phyloP scores from a whole-genome alignment of 2,113 vertebrate species.

The Neogale vison region DNA sequence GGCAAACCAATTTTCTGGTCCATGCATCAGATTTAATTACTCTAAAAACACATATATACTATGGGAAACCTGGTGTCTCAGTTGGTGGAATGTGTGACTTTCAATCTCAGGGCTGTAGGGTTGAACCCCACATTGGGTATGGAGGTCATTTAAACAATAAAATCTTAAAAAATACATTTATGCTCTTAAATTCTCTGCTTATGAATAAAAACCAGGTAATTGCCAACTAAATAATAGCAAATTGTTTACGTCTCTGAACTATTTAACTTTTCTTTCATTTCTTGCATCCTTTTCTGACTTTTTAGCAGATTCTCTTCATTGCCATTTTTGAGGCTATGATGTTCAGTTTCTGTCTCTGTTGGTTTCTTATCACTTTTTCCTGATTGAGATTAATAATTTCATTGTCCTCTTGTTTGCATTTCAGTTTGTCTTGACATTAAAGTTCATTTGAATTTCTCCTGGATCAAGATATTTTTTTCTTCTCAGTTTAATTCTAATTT shows the following conservation, averaged over 20 bases:
- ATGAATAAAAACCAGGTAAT: neutral
- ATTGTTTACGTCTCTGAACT: neutral
- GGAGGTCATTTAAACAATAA: neutral
- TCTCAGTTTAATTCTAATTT: neutral
- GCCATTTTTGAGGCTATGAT: neutral
- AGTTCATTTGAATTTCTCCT: neutral
- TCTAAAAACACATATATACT: neutral
- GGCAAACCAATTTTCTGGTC: neutral
- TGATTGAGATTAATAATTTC: neutral
- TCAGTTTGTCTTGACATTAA: neutral
- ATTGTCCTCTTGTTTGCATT: neutral
- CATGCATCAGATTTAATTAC: neutral
- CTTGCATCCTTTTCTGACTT: neutral
- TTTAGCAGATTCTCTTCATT: neutral
- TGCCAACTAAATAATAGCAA: neutral
- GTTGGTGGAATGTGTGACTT: neutral
- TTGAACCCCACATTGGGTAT: neutral
- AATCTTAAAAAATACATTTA: neutral
- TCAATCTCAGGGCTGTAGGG: neutral
- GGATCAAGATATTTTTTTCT: neutral
- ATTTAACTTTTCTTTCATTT: neutral
- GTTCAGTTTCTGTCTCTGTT: neutral
- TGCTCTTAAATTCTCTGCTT: neutral
- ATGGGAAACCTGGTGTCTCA: neutral
- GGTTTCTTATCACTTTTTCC: neutral